Base-by-base conservation (phyloP, 2,797 vertebrate species). In the Lacerta agilis region DNA sequence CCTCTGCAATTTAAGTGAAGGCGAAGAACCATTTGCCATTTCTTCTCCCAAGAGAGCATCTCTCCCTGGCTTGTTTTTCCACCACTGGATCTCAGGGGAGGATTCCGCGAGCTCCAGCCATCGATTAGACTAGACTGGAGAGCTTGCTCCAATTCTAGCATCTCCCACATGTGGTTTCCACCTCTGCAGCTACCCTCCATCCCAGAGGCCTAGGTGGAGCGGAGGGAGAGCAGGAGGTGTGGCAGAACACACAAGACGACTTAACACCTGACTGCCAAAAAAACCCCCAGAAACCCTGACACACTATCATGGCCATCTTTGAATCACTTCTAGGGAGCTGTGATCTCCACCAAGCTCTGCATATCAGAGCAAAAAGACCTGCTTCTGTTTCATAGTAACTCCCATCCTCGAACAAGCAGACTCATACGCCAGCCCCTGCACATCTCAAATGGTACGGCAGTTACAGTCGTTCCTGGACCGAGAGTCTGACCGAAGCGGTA, bases 111-210 rank as follows among this genome's bases (percentile, higher is more conserved):
- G 15, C 79, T 85, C 55, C 78, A 88, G 87, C 8, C 77, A 73
- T 82, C 67, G 38, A 79, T 72, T 85, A n/a, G 29, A 75, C 49
- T 29, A 43, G 80, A 67, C 8, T 49, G n/a, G 82, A n/a, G 20
- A 36, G 10, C 29, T 41, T 85, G 49, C 9, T 66, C 58, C 38
- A 64, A 49, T 67, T 75, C 23, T 9, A 84, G 13, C n/a, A 67
- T 85, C 69, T 85, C 69, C 83, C 87, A 80, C 55, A 73, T 87
- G 86, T 36, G 38, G 38, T 10, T 87, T 87, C 41, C n/a, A 69
- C 23, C 33, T 66, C 77, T 41, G 11, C 36, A 36, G 36, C 13
- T 45, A 43, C 36, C 23, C 10, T 85, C 45, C 33, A 29, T 36
- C 58, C 69, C 83, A 38, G 20, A 55, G 69, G 61, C n/a, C 67